A percentile compares a stretch with the other conserved stretches of the same genome.
Evolutionary conservation across 2,113 vertebrate genomes (phyloP).

Genomic region (Myiopsitta monachus): DNA sequence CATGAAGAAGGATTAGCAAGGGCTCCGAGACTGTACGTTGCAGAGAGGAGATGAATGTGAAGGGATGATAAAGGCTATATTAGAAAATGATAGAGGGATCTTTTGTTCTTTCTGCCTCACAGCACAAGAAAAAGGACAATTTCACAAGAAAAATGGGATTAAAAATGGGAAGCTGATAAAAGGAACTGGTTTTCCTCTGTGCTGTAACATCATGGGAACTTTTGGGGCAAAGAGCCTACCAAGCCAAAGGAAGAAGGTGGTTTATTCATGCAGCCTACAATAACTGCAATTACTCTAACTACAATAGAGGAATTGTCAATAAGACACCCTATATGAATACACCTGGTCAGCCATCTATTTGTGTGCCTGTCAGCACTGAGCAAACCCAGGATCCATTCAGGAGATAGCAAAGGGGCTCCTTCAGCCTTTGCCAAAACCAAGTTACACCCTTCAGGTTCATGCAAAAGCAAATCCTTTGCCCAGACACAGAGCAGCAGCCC

Average conservation of each 20-base stretch:
- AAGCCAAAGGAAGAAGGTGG: neutral
- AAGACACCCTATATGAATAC: neutral
- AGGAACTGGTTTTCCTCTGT: neutral
- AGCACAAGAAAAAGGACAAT: neutral
- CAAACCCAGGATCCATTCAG: neutral
- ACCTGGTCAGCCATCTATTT: neutral
- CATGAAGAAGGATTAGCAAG: neutral
- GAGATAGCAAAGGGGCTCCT: neutral
- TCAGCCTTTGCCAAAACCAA: neutral
- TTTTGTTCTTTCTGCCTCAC: slow-evolving; percentile 43
- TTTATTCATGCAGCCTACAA: neutral
- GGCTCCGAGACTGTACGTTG: neutral
- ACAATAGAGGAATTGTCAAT: neutral
- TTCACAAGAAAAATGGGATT: neutral
- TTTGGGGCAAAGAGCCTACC: neutral
- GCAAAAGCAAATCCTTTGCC: neutral
- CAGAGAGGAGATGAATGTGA: neutral
- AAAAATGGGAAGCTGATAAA: neutral
- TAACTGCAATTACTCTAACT: neutral
- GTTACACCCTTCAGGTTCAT: neutral
- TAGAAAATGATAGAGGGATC: neutral
- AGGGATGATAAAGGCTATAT: neutral
- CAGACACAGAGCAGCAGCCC: neutral
- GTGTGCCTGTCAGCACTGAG: neutral
- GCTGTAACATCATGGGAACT: neutral